Base-by-base conservation (phyloP, 35 echinoderm and acorn worm genomes). In the Apostichopus californicus region DNA sequence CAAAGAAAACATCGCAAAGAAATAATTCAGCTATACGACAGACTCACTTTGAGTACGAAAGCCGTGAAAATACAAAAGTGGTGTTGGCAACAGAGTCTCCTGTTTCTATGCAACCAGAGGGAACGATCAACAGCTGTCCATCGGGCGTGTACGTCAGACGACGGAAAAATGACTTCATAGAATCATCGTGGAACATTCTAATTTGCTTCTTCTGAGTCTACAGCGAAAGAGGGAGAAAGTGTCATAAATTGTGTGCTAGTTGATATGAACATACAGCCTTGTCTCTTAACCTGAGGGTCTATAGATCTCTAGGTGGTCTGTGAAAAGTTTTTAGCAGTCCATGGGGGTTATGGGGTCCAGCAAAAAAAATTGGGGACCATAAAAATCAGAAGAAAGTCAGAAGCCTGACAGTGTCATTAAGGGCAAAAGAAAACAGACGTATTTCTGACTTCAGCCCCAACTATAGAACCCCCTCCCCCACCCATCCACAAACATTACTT, bases 131-230 rank as follows among this genome's bases (percentile, higher is more conserved):
- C 9, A 98, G 91, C 89, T 98, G 92, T 34, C 97, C 97, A 86
- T 98, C 97, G 2, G 97, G 97, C 24, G 86, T 98, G 53, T 94
- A 98, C 4, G 95, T 80, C 13, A 96, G 88, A 15, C 97, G 97
- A 91, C 97, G 95, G 92, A 98, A 98, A 90, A 98, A 98, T 1
- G 97, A 98, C 77, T 94, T 98, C 95, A 98, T 93, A 61, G 93
- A 94, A 91, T 98, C 97, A 55, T 98, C 97, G 55, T 98, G 97
- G 72, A 98, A 98, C 97, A 98, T 96, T 6, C 97, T 56, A 85
- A 82, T 72, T 81, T 98, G 97, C 83, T 96, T 98, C 3, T 78
- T 93, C 57, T 91, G 87, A 71, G 78, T 75, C 78, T 14, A 12
- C 9, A 25, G 55, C 8, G 24, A 80, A 46, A 8, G 21, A 80